Percentiles rank a stretch among this genome's conserved stretches.
Evolutionary conservation across 1,140 invertebrate species (phyloP).

Genomic region (Bombus superbus): DNA sequence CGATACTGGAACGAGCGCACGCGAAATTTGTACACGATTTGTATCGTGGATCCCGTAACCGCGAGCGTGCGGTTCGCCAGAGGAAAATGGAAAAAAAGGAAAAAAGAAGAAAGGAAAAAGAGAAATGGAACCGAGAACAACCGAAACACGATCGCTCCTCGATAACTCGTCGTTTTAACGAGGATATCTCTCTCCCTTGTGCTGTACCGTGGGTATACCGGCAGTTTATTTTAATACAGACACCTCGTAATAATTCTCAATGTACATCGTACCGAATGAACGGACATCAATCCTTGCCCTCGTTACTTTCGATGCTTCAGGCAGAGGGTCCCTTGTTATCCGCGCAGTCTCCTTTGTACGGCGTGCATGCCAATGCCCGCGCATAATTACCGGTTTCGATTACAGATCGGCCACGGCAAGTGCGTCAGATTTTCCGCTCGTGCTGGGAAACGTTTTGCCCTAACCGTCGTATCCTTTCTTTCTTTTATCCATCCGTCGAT

Average conservation of each 20-base stretch:
- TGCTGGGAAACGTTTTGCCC: constrained; percentile 26
- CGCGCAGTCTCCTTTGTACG: constrained; percentile 28
- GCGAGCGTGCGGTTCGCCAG: constrained; percentile 4
- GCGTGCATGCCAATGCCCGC: constrained; percentile 53
- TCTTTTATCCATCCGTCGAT: neutral
- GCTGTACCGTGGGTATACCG: constrained; percentile 1
- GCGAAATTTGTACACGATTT: constrained; percentile 43
- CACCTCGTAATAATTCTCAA: constrained; percentile 62
- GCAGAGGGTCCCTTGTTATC: constrained; percentile 60
- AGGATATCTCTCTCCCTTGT: constrained; percentile 32
- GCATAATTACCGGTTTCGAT: constrained; percentile 65
- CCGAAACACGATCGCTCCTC: constrained; percentile 48
- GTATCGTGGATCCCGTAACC: constrained; percentile 26
- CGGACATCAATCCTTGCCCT: constrained; percentile 63
- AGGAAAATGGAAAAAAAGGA: neutral
- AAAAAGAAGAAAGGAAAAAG: neutral
- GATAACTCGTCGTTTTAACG: constrained; percentile 63
- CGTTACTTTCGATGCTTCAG: constrained; percentile 63
- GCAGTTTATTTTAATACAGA: constrained; percentile 60
- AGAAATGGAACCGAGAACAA: constrained; percentile 9
- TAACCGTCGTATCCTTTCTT: neutral
- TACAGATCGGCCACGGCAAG: constrained; percentile 38
- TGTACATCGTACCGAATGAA: constrained; percentile 39
- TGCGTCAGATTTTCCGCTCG: constrained; percentile 44
- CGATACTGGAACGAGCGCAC: constrained; percentile 5